phyloP scores from a whole-genome alignment of 2,888 invertebrate genomes.

The Geophilus truncorum region DNA sequence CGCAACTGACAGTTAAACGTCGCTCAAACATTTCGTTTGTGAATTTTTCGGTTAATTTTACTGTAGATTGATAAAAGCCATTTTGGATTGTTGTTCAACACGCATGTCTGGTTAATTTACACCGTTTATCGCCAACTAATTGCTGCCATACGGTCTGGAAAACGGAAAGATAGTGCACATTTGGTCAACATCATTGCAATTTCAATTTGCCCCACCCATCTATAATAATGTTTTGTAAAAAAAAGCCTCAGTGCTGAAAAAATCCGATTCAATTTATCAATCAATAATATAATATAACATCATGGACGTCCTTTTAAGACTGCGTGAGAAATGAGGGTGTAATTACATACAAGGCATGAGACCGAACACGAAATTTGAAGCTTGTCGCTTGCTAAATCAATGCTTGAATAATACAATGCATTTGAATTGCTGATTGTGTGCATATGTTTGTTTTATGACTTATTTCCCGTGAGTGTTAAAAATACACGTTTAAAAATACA shows the following conservation, averaged over 20 bases:
- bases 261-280: neutral
- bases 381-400: neutral
- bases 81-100: neutral
- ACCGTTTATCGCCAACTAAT: conserved; percentile 1
- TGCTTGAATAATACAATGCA: neutral
- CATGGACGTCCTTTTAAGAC: neutral
- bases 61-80: neutral
- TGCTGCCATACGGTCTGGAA: neutral
- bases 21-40: neutral
- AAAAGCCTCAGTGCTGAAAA: neutral
- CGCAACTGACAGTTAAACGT: neutral
- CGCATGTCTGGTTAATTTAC: neutral
- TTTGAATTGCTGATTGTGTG: conserved; percentile 5
- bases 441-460: conserved; percentile 8
- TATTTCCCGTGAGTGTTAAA: neutral
- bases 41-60: neutral
- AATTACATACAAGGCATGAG: neutral
- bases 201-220: neutral
- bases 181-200: neutral
- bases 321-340: conserved; percentile 5
- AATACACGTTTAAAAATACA: neutral
- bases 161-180: neutral
- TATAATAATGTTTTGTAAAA: too few species aligned
- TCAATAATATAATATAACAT: neutral
- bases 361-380: neutral